phyloP scores from a whole-genome alignment of 2,113 vertebrate genomes.

The Raphicerus campestris region DNA sequence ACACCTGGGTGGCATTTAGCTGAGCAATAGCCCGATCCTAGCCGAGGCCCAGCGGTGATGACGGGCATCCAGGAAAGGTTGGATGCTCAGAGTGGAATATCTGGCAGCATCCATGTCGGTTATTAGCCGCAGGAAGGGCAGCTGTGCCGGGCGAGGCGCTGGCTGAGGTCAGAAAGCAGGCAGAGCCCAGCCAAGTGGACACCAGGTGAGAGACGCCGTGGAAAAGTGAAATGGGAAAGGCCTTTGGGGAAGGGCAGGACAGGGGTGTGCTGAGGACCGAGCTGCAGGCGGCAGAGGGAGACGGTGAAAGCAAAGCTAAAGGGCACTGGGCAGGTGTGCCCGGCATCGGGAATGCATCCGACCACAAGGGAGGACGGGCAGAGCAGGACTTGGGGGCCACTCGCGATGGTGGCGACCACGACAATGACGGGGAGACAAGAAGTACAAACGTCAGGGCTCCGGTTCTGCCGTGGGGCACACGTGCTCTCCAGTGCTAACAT shows the following conservation, averaged over 20 bases:
- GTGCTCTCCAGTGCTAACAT: accelerated
- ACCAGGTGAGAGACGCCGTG: neutral
- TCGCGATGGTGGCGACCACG: accelerated
- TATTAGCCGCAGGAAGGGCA: slow-evolving; percentile 43
- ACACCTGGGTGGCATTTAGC: slow-evolving; percentile 23
- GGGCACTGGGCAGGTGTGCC: neutral
- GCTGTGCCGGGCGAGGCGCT: neutral
- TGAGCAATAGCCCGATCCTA: neutral
- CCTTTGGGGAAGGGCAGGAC: neutral
- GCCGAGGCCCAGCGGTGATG: accelerated
- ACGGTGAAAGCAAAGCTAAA: neutral
- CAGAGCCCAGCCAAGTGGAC: neutral
- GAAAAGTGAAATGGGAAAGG: neutral
- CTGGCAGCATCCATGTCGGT: neutral
- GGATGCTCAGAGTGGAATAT: neutral
- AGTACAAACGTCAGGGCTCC: neutral
- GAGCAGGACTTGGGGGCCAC: too few relatives aligned
- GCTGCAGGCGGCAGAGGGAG: neutral
- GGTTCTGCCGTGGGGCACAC: accelerated
- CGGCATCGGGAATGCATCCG: accelerated
- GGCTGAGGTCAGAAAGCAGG: neutral
- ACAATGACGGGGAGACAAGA: accelerated
- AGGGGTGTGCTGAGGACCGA: neutral
- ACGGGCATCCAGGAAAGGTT: neutral
- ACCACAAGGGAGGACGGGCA: accelerated